These are phyloP conservation scores for Heterochromis multidens DNA, from an alignment of 2,113 vertebrate genomes.

Conservation along the genomic window DNA sequence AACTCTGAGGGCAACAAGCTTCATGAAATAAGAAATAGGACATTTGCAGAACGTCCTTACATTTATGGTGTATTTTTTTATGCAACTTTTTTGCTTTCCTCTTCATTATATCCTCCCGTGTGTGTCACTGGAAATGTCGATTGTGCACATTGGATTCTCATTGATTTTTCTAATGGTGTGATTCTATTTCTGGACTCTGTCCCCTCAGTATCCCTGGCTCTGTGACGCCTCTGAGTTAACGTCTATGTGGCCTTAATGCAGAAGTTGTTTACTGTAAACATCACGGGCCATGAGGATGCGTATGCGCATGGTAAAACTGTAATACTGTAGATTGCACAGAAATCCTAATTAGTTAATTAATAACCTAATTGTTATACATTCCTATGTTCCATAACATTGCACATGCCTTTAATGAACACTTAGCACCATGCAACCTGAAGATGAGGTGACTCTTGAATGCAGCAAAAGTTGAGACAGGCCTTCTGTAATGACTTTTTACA, in stretches of 20 bases:
- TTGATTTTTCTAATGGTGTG: background rate
- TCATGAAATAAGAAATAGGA: background rate
- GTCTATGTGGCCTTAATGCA: conserved; percentile 43
- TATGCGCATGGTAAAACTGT: conserved; percentile 46
- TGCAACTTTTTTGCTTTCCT: background rate
- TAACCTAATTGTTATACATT: conserved; percentile 69
- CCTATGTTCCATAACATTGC: conserved; percentile 71
- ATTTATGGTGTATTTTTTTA: background rate
- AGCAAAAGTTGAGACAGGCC: conserved; percentile 51
- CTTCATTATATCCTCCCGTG: background rate
- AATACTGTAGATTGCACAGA: conserved; percentile 56
- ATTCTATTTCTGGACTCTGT: conserved; percentile 20
- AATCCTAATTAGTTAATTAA: conserved; percentile 56
- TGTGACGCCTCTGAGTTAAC: conserved; percentile 50
- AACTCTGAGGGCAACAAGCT: conserved; percentile 6
- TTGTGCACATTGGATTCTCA: background rate
- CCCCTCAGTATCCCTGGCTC: conserved; percentile 14
- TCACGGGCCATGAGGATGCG: conserved; percentile 53
- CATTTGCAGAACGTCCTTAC: background rate
- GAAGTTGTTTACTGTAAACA: conserved; percentile 51
- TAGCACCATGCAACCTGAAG: conserved; percentile 77
- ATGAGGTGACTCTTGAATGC: conserved; percentile 64
- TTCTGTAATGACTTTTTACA: conserved; percentile 35
- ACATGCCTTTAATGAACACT: conserved; percentile 76
- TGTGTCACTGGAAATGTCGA: background rate